Conservation (phyloP, 2,797 vertebrate species). For the Sus cebifrons region DNA sequence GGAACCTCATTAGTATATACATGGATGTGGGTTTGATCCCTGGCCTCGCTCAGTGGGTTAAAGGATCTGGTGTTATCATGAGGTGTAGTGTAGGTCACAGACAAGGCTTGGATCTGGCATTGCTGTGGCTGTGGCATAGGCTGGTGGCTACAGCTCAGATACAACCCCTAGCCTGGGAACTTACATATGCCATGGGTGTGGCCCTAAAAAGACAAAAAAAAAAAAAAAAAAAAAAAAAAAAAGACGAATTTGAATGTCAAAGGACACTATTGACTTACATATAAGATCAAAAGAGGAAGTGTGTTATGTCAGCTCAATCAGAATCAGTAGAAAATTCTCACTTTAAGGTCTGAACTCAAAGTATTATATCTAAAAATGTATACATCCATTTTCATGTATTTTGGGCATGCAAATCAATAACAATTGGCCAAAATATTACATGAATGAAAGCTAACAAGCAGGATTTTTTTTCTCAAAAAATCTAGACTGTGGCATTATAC, state of each 20-base stretch:
- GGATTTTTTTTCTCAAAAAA: slow-evolving; percentile 55
- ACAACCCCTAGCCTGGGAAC: too few relatives aligned
- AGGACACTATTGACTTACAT: slow-evolving; percentile 77
- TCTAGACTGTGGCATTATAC: slow-evolving; percentile 19
- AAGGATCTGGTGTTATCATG: too few relatives aligned
- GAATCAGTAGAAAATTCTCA: slow-evolving; percentile 63
- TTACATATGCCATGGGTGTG: too few relatives aligned
- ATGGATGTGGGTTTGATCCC: too few relatives aligned
- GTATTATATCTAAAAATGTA: slow-evolving; percentile 68
- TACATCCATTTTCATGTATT: slow-evolving; percentile 60
- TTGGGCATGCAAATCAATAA: slow-evolving; percentile 46
- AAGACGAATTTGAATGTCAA: slow-evolving; percentile 74
- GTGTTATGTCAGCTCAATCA: slow-evolving; percentile 69
- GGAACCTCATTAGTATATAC: too few relatives aligned
- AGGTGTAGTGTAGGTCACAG: too few relatives aligned
- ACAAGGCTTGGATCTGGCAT: too few relatives aligned
- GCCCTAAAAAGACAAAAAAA: too few relatives aligned
- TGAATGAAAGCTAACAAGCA: slow-evolving; percentile 43
- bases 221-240: too few relatives aligned
- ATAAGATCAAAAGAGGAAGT: slow-evolving; percentile 76
- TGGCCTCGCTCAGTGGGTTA: too few relatives aligned
- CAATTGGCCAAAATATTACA: slow-evolving; percentile 37
- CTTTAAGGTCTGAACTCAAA: slow-evolving; percentile 55
- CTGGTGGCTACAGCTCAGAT: too few relatives aligned
- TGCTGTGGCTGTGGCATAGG: too few relatives aligned